A percentile compares a stretch with the other conserved stretches of the same genome.
Conservation (phyloP, 2,888 invertebrate genomes). For the Tricholauxania praeusta region DNA sequence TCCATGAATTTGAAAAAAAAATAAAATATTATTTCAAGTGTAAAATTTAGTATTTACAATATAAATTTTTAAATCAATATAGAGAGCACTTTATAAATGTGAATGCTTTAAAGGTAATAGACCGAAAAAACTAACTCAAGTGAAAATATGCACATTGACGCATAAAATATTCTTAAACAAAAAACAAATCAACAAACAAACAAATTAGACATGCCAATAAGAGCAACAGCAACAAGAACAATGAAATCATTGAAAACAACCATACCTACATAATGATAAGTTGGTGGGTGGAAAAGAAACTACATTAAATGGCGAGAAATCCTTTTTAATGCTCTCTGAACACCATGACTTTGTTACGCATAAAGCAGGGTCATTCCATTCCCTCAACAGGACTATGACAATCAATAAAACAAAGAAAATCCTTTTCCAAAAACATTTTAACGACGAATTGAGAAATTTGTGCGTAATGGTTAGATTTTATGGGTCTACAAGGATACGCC, state of each 20-base stretch:
- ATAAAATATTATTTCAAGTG: not conserved
- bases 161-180: slow-evolving; percentile 38
- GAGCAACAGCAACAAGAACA: slow-evolving; percentile 17
- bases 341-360: slow-evolving; percentile 44
- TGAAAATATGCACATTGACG: slow-evolving; percentile 39
- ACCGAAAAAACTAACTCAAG: slow-evolving; percentile 34
- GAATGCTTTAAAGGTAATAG: slow-evolving; percentile 32
- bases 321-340: slow-evolving; percentile 49
- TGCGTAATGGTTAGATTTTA: slow-evolving; percentile 12
- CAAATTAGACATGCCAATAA: slow-evolving; percentile 32
- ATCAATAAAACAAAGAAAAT: slow-evolving; percentile 37
- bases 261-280: slow-evolving; percentile 2
- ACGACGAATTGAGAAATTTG: not conserved
- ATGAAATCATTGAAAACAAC: slow-evolving; percentile 8
- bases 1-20: no score
- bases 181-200: not conserved
- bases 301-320: slow-evolving; percentile 52
- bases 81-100: slow-evolving; percentile 18
- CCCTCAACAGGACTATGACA: not conserved
- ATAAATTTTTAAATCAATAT: slow-evolving; percentile 10
- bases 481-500: slow-evolving; percentile 9
- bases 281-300: slow-evolving; percentile 38
- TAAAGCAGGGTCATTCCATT: slow-evolving; percentile 46
- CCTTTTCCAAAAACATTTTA: slow-evolving; percentile 24
- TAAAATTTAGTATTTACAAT: not conserved